Conservation (phyloP, 2,888 invertebrate species). For the Acrocera orbiculus region DNA sequence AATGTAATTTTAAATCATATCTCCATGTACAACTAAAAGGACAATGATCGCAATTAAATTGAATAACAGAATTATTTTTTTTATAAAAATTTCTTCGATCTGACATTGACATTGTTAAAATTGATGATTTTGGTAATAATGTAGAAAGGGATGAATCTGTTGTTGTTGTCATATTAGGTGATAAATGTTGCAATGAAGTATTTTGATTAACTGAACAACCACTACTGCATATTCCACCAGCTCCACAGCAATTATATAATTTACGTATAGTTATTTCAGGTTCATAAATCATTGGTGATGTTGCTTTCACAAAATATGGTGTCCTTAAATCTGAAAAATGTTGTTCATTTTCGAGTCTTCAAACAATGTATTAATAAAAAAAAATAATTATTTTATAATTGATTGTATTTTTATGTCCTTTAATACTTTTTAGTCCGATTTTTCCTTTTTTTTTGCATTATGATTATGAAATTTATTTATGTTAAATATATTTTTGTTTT, state of each 20-base stretch:
- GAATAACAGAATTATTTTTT: slow-evolving; percentile 19
- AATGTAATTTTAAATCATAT: slow-evolving; percentile 30
- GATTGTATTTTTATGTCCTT: slow-evolving; percentile 2
- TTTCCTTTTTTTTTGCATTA: no score
- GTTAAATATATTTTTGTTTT: no score
- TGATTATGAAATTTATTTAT: no score
- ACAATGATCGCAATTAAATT: slow-evolving; percentile 29
- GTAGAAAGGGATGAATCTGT: background rate
- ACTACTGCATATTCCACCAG: slow-evolving; percentile 4
- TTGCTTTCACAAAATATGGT: slow-evolving; percentile 12
- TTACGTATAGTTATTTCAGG: slow-evolving; percentile 29
- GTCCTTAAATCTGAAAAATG: slow-evolving; percentile 33
- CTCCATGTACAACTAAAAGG: slow-evolving; percentile 31
- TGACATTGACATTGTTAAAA: slow-evolving; percentile 2
- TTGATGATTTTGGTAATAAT: background rate
- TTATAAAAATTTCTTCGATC: slow-evolving; percentile 6
- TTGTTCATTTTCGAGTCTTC: slow-evolving; percentile 11
- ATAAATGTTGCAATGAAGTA: slow-evolving; percentile 21
- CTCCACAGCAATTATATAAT: slow-evolving; percentile 27
- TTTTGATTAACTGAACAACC: slow-evolving; percentile 17
- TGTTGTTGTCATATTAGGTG: slow-evolving; percentile 20
- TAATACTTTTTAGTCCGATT: no score
- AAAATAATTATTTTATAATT: slow-evolving; percentile 2
- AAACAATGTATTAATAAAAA: no score
- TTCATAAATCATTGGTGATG: slow-evolving; percentile 18